Conservation (phyloP, 2,113 vertebrate genomes). For the Gavia stellata region DNA sequence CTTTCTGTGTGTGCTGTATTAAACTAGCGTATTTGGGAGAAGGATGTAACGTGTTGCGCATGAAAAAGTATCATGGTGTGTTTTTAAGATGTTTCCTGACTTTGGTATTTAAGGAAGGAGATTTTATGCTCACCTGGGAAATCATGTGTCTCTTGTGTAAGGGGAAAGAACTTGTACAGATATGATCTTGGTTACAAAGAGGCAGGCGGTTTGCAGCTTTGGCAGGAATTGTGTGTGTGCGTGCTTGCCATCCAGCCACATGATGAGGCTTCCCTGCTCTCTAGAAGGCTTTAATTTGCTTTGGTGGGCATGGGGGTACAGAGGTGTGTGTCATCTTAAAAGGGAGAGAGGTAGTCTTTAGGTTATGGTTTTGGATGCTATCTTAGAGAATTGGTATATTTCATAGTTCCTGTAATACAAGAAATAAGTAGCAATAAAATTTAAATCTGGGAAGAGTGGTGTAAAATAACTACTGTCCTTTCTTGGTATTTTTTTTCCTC, state of each 20-base stretch:
- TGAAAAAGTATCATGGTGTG: not conserved
- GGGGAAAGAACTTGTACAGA: not conserved
- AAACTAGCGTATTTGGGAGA: not conserved
- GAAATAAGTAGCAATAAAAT: not conserved
- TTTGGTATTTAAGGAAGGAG: not conserved
- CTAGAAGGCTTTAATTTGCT: not conserved
- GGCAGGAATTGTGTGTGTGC: not conserved
- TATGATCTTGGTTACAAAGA: not conserved
- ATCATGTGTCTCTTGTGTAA: not conserved
- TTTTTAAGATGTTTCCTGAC: not conserved
- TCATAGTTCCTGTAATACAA: not conserved
- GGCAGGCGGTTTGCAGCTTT: accelerated
- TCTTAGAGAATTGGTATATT: not conserved
- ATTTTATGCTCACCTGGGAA: not conserved
- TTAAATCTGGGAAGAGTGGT: not conserved
- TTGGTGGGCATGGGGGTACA: not conserved
- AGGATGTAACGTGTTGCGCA: too few species aligned
- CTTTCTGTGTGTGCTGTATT: not conserved
- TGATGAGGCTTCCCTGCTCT: not conserved
- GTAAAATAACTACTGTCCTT: not conserved
- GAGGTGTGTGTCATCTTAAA: not conserved
- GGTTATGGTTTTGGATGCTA: not conserved
- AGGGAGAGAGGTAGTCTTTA: not conserved
- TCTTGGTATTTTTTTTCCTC: not conserved
- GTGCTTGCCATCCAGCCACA: not conserved